phyloP scores from a whole-genome alignment of 2,797 vertebrate genomes.

The Columba guinea region DNA sequence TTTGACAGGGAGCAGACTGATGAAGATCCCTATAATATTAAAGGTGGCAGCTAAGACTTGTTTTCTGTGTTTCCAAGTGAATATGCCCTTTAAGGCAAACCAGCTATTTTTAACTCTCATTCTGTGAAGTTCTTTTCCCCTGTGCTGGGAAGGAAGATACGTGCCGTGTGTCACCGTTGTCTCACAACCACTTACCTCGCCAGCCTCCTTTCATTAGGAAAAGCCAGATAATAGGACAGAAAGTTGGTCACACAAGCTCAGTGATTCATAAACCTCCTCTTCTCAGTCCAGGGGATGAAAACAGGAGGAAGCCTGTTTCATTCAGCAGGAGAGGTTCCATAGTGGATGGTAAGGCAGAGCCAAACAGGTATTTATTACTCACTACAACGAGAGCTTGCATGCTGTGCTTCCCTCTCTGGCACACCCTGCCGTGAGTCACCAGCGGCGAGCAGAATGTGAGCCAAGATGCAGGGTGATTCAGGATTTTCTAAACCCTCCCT shows the following conservation, averaged over 20 bases:
- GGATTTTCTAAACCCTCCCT: not conserved
- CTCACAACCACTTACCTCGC: not conserved
- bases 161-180: not conserved
- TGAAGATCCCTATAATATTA: not conserved
- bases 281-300: not conserved
- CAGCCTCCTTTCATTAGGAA: not conserved
- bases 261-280: not conserved
- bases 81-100: not conserved
- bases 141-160: not conserved
- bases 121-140: not conserved
- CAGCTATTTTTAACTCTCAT: conserved; percentile 19
- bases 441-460: not conserved
- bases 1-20: not conserved
- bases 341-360: not conserved
- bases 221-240: not conserved
- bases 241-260: not conserved
- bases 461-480: not conserved
- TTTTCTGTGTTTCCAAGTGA: not conserved
- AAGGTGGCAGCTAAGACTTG: not conserved
- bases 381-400: fast-evolving
- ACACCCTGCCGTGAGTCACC: not conserved
- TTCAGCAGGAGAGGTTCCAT: not conserved
- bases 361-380: not conserved
- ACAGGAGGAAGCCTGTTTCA: not conserved
- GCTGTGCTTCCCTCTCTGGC: fast-evolving